phyloP scores from a whole-genome alignment of 2,113 vertebrate genomes.

The Otocyon megalotis region DNA sequence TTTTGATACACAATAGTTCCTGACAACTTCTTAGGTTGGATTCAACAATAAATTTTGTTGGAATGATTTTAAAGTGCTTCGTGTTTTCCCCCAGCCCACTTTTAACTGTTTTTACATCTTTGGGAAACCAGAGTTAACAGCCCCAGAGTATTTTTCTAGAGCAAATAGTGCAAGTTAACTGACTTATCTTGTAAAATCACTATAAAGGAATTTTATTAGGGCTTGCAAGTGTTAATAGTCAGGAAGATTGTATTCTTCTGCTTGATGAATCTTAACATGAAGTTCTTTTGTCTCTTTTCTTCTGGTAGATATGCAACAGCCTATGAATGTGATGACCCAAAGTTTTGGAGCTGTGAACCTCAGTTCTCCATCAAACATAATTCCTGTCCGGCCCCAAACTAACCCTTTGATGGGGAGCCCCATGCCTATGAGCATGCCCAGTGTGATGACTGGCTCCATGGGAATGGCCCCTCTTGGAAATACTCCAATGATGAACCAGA shows the following conservation, averaged over 20 bases:
- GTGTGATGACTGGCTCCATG: constrained; percentile 91
- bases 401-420: constrained; percentile 90
- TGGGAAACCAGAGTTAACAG: neutral
- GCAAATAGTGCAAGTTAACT: neutral
- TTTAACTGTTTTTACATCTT: neutral
- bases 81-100: neutral
- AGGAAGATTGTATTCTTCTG: constrained; percentile 20
- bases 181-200: constrained; percentile 20
- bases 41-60: constrained; percentile 23
- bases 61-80: constrained; percentile 28
- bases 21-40: constrained; percentile 15
- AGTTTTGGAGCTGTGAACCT: constrained; percentile 94
- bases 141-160: neutral
- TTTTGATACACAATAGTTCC: constrained; percentile 13
- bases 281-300: constrained; percentile 44
- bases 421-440: constrained; percentile 89
- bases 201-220: neutral
- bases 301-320: constrained; percentile 90
- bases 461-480: constrained; percentile 90
- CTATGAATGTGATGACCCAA: constrained; percentile 93
- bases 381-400: constrained; percentile 88
- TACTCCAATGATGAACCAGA: constrained; percentile 89
- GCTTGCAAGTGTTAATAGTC: neutral
- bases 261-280: neutral
- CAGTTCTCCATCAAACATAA: constrained; percentile 89